Base-by-base conservation (phyloP, 1,140 invertebrate genomes). In the Zophobas morio region DNA sequence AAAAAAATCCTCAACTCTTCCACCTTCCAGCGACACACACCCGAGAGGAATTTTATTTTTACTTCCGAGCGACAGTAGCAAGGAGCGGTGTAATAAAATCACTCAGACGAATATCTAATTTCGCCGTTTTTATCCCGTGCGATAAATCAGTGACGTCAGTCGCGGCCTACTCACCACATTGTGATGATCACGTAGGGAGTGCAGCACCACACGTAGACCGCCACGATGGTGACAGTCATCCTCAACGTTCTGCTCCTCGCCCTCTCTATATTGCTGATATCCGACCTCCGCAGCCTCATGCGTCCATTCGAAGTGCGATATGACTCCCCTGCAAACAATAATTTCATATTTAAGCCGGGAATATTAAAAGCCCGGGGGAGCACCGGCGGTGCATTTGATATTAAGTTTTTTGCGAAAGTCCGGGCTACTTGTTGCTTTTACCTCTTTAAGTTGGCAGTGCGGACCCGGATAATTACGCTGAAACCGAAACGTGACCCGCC, bases 141-240 rank as follows among this genome's bases (percentile, higher is more conserved):
- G n/a, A n/a, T n/a, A n/a, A n/a, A n/a, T n/a, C n/a, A n/a, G n/a
- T n/a, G n/a, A n/a, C n/a, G n/a, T n/a, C 2, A 32, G 2, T 35
- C 34, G 6, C 32, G 40, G 40, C 35, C 36, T 73, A 86, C 88
- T 88, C 88, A 94, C 92, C 93, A 94, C 3, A 94, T 80, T 1
- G 90, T 91, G 89, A 95, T 94, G 20, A 91, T 89, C 6, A 91
- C 90, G 79, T 95, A 94, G 0, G 94, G 95, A 6, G 94, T 93
- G 93, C 94, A 96, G 84, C 94, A 96, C 84, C 91, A 89, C 53
- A 95, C 90, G 82, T 96, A 96, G 0, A 92, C 92, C 1, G 91
- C 86, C 0, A 96, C 93, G 40, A 97, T 96, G 8, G 93, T 92
- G 35, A 96, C 88, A 0, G 95, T 96, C 93, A 96, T 95, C 63